phyloP scores from a whole-genome alignment of 2,113 vertebrate genomes.

The Parotia lawesii region DNA sequence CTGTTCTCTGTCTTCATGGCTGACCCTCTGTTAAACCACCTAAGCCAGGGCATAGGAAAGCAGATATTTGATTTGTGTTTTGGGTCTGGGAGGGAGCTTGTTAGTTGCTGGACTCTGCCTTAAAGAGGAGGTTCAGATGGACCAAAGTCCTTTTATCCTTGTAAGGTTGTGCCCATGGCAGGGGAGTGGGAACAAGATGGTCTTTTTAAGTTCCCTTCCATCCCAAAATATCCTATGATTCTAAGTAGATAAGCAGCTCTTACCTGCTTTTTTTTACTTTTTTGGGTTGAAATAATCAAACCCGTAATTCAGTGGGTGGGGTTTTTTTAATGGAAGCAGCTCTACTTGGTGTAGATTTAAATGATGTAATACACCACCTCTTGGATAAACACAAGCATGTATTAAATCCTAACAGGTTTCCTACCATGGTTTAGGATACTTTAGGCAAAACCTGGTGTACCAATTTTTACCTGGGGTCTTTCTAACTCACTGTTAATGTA shows the following conservation, averaged over 20 bases:
- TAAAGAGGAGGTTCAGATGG: not conserved
- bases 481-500: not conserved
- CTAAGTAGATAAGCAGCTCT: not conserved
- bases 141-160: not conserved
- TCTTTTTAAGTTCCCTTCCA: not conserved
- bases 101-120: not conserved
- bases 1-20: not conserved
- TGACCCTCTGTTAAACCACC: not conserved
- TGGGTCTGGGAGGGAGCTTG: not conserved
- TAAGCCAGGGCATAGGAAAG: not conserved
- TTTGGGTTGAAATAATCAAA: not conserved
- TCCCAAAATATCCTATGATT: not conserved
- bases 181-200: accelerated
- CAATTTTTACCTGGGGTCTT: not conserved
- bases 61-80: not conserved
- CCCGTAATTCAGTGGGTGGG: not conserved
- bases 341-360: not conserved
- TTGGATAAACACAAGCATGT: not conserved
- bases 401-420: not conserved
- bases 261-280: not conserved
- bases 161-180: not conserved
- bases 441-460: not conserved
- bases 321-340: not conserved
- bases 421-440: not conserved
- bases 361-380: accelerated